Evolutionary conservation across 1,140 invertebrate species (phyloP).

Genomic region (Caenorhabditis tropicalis): DNA sequence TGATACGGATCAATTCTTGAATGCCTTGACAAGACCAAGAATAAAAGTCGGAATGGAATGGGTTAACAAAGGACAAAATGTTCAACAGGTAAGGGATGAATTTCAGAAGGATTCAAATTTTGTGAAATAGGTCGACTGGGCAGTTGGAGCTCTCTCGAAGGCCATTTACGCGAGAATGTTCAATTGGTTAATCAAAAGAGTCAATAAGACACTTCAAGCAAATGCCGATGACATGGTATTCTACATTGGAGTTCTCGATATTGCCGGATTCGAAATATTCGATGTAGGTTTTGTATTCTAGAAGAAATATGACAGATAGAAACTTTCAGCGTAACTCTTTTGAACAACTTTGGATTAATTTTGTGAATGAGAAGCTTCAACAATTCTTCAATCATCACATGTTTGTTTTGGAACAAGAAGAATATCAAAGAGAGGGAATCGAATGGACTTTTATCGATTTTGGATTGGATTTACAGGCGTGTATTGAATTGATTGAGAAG

Average conservation of each 20-base stretch:
- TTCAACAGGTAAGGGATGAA: conserved; percentile 79
- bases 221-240: conserved; percentile 56
- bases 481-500: conserved; percentile 99
- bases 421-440: conserved; percentile 95
- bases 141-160: conserved; percentile 74
- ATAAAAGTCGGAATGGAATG: conserved; percentile 76
- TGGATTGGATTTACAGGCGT: conserved; percentile 94
- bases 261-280: conserved; percentile 99
- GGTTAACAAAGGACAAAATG: conserved; percentile 78
- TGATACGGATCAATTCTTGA: conserved; percentile 76
- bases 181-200: conserved; percentile 63
- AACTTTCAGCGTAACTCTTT: conserved; percentile 83
- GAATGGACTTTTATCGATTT: conserved; percentile 99
- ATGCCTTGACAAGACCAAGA: conserved; percentile 76
- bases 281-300: conserved; percentile 78
- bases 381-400: conserved; percentile 99
- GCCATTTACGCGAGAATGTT: conserved; percentile 69
- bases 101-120: no score
- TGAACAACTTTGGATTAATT: conserved; percentile 99
- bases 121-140: conserved; percentile 72
- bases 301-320: no score
- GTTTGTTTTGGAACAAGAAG: conserved; percentile 99
- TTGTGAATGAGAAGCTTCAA: conserved; percentile 98
- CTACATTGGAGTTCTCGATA: conserved; percentile 91
- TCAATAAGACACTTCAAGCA: conserved; percentile 63